Evolutionary conservation across 2,888 invertebrate genomes (phyloP).

Genomic region (Agrochola lota): DNA sequence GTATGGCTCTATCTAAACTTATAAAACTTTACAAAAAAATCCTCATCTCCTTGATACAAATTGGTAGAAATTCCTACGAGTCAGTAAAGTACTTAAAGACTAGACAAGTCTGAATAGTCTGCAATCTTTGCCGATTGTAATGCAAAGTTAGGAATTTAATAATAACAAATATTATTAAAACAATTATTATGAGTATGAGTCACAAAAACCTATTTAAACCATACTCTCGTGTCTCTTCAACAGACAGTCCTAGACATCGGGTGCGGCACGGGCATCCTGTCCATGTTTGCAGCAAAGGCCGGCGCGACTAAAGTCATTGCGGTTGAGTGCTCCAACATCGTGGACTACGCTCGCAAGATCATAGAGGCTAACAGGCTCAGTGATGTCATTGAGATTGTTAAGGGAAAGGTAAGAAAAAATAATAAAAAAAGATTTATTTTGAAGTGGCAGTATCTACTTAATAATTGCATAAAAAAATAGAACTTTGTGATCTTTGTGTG

Average conservation of each 20-base stretch:
- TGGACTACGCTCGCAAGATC: conserved; percentile 98
- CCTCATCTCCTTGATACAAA: no score
- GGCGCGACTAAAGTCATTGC: conserved; percentile 99
- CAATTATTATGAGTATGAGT: neutral
- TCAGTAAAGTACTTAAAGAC: neutral
- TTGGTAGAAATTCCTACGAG: neutral
- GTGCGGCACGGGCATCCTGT: conserved; percentile 99
- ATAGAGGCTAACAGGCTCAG: conserved; percentile 96
- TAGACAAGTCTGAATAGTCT: neutral
- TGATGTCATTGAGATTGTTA: conserved; percentile 95
- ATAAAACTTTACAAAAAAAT: neutral
- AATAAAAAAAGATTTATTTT: no score
- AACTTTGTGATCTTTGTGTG: no score
- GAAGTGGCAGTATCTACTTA: no score
- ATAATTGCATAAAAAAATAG: no score
- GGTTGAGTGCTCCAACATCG: conserved; percentile 99
- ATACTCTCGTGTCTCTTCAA: conserved; percentile 44
- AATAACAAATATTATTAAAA: neutral
- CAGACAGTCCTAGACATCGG: conserved; percentile 98
- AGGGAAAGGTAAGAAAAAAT: conserved; percentile 92
- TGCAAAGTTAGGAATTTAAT: no score
- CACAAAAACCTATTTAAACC: neutral
- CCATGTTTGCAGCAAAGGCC: conserved; percentile 99
- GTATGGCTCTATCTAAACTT: no score
- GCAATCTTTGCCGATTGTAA: neutral